A percentile compares a stretch with the other conserved stretches of the same genome.
Conservation (phyloP, 2,113 vertebrate genomes). For the Struthio camelus region DNA sequence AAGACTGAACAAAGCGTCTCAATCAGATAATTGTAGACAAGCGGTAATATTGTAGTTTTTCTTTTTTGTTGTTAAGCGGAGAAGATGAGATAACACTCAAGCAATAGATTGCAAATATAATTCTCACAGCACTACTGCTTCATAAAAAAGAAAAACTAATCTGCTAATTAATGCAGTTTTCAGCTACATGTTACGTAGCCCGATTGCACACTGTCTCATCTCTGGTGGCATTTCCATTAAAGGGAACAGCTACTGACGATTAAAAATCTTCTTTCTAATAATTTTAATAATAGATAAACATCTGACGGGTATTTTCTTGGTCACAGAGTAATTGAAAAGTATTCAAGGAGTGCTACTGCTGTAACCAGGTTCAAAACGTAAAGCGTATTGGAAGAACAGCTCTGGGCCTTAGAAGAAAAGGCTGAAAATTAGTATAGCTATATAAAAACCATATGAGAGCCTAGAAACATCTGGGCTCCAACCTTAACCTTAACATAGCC, state of each 20-base stretch:
- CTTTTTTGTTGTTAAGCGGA: not conserved
- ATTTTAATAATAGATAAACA: not conserved
- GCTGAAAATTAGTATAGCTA: not conserved
- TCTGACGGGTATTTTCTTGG: not conserved
- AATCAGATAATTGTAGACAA: not conserved
- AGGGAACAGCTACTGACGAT: not conserved
- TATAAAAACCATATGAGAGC: not conserved
- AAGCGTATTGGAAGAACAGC: not conserved
- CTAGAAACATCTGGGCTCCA: not conserved
- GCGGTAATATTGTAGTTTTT: not conserved
- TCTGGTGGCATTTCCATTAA: not conserved
- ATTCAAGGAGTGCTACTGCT: not conserved
- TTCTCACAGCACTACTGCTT: not conserved
- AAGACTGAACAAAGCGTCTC: not conserved
- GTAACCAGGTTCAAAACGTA: not conserved
- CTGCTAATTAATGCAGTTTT: not conserved
- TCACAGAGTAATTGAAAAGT: not conserved
- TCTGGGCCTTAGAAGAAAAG: not conserved
- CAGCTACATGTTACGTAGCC: not conserved
- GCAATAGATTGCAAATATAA: not conserved
- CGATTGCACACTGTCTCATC: not conserved
- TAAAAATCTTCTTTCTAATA: not conserved
- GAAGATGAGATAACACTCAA: not conserved
- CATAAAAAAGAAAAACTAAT: not conserved
- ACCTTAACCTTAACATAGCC: not conserved